Percentiles rank a stretch among this genome's conserved stretches.
phyloP scores from a whole-genome alignment of 2,888 invertebrate genomes.

The Apocheima hispidaria region DNA sequence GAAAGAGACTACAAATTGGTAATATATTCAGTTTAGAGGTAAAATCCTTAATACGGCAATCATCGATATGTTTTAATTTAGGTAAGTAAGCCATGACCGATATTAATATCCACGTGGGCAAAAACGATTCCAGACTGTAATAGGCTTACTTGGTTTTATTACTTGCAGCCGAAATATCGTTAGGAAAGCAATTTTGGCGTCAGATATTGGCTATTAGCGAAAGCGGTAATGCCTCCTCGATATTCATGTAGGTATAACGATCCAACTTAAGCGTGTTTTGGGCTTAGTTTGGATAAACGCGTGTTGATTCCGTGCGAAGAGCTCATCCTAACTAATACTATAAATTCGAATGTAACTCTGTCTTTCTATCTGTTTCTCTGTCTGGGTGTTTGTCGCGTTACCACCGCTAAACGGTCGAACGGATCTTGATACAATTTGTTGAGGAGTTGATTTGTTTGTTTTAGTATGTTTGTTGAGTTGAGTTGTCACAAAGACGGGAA shows the following conservation, averaged over 20 bases:
- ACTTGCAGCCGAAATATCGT: conserved; percentile 82
- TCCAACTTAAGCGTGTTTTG: conserved; percentile 71
- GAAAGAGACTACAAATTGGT: too few species aligned
- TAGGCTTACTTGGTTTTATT: conserved; percentile 82
- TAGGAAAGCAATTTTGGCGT: conserved; percentile 82
- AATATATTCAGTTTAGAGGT: not conserved
- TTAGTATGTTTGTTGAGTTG: not conserved
- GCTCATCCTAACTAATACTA: too few species aligned
- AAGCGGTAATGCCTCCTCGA: conserved; percentile 75
- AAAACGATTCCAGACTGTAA: conserved; percentile 72
- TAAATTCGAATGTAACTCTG: too few species aligned
- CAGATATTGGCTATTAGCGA: conserved; percentile 85
- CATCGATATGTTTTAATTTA: conserved; percentile 27
- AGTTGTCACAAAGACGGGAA: too few species aligned
- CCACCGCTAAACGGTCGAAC: too few species aligned
- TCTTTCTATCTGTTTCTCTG: too few species aligned
- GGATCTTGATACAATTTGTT: too few species aligned
- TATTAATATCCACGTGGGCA: conserved; percentile 64
- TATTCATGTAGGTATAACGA: conserved; percentile 72
- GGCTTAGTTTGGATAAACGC: conserved; percentile 35
- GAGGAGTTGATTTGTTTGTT: too few species aligned
- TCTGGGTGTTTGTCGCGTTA: too few species aligned
- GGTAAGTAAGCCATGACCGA: conserved; percentile 46
- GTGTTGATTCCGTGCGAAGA: conserved; percentile 17
- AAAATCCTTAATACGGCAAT: not conserved